Percentiles rank a stretch among this genome's conserved stretches.
phyloP scores from a whole-genome alignment of 2,113 vertebrate genomes.

The Podarcis cretensis region DNA sequence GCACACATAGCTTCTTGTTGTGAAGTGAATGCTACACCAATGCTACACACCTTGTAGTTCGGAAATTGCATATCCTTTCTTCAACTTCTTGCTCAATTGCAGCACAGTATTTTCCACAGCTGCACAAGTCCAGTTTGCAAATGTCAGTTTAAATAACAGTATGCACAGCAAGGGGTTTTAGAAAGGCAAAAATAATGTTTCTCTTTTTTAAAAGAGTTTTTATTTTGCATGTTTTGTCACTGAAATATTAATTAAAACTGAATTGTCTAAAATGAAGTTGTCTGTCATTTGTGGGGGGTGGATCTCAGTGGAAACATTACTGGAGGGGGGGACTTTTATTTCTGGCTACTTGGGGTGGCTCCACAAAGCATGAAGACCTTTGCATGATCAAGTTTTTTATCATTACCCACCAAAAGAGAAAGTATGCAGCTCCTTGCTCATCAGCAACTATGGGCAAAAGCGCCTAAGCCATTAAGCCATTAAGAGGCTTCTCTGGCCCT shows the following conservation, averaged over 20 bases:
- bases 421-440: neutral
- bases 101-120: neutral
- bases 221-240: conserved; percentile 21
- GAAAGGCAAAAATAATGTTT: neutral
- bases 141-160: neutral
- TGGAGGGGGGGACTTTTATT: neutral
- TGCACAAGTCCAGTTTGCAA: neutral
- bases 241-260: conserved; percentile 6
- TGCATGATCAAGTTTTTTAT: neutral
- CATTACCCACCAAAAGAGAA: neutral
- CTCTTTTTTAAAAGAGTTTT: neutral
- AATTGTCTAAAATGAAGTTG: neutral
- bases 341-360: neutral
- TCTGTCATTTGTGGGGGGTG: neutral
- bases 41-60: conserved; percentile 12
- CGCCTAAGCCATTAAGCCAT: neutral
- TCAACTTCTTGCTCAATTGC: conserved; percentile 1
- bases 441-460: neutral
- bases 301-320: neutral
- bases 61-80: neutral
- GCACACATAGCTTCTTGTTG: conserved; percentile 26
- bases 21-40: conserved; percentile 1
- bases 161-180: neutral
- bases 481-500: neutral
- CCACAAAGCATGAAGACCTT: neutral